phyloP scores from a whole-genome alignment of 2,797 vertebrate species.

The Poeciliopsis infans region DNA sequence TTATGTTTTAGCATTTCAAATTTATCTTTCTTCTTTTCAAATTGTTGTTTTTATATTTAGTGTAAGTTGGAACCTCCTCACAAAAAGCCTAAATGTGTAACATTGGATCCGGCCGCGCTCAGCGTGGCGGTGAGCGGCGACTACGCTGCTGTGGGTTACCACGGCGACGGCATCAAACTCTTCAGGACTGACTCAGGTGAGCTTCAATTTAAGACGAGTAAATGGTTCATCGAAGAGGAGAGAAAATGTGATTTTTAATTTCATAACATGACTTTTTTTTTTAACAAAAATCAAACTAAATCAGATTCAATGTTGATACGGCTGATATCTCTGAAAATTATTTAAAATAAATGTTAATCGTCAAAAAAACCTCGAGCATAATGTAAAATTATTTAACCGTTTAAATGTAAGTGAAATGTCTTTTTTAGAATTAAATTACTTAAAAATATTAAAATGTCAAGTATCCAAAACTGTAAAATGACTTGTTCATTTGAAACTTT shows the following conservation, averaged over 20 bases:
- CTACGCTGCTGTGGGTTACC: constrained; percentile 82
- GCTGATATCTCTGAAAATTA: too few species aligned
- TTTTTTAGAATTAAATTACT: too few species aligned
- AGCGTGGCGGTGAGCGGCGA: constrained; percentile 77
- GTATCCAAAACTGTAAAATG: too few species aligned
- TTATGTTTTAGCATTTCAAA: not conserved
- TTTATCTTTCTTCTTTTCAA: not conserved
- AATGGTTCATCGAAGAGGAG: not conserved
- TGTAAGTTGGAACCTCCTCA: constrained; percentile 42
- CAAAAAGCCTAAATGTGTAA: constrained; percentile 48
- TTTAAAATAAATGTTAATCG: too few species aligned
- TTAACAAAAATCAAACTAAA: not conserved
- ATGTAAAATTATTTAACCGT: too few species aligned
- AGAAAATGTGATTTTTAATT: not conserved
- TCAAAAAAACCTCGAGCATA: too few species aligned
- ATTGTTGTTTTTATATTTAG: constrained; percentile 12
- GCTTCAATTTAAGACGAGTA: not conserved
- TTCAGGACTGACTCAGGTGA: constrained; percentile 79
- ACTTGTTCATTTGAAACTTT: too few species aligned
- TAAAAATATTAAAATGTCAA: too few species aligned
- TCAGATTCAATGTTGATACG: too few species aligned
- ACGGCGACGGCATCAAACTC: constrained; percentile 79
- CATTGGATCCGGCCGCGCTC: constrained; percentile 73
- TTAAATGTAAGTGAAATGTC: too few species aligned
- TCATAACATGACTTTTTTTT: not conserved